Percentiles rank a stretch among this genome's conserved stretches.
phyloP scores from a whole-genome alignment of 2,113 vertebrate genomes.

The Zosterops japonicus region DNA sequence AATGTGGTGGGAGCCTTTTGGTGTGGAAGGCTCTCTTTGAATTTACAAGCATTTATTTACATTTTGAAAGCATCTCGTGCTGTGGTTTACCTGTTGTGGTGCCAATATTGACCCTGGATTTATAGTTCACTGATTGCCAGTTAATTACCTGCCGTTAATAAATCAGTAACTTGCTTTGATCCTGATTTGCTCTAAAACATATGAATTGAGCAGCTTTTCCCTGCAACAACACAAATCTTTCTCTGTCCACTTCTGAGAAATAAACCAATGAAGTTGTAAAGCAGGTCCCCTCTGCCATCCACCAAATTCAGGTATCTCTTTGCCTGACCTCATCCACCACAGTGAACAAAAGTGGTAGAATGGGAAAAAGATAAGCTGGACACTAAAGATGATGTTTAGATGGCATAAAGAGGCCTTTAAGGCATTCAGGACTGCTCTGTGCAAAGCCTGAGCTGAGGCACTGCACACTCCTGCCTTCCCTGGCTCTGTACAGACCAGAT shows the following conservation, averaged over 20 bases:
- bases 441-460: neutral
- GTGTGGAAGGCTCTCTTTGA: neutral
- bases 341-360: neutral
- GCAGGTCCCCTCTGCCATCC: neutral
- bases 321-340: rapidly evolving
- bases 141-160: constrained; percentile 17
- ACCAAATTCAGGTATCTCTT: neutral
- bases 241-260: neutral
- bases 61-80: neutral
- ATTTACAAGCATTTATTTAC: neutral
- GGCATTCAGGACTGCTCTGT: neutral
- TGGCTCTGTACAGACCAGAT: neutral
- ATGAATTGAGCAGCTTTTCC: neutral
- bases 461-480: neutral
- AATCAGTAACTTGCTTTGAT: constrained; percentile 33
- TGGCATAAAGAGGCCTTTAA: neutral
- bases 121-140: neutral
- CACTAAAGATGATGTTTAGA: no score
- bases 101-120: neutral
- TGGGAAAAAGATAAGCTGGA: neutral
- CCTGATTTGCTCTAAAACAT: neutral
- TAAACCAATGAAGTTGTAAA: neutral
- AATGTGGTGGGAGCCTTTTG: neutral
- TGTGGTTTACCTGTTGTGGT: neutral
- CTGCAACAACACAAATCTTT: neutral